phyloP scores from a whole-genome alignment of 2,888 invertebrate species.

The Morpho helenor region DNA sequence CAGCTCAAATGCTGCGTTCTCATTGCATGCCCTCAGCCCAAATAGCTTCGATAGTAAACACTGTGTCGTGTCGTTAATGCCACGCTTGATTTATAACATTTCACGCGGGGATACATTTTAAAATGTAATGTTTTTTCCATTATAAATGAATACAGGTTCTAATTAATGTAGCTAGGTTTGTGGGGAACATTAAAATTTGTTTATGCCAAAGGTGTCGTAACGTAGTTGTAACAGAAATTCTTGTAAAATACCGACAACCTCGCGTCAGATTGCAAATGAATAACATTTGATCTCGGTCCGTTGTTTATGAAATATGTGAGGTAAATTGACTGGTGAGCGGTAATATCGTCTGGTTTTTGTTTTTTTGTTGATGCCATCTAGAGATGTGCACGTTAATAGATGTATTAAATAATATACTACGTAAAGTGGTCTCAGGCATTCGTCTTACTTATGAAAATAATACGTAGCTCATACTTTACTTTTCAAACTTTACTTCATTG shows the following conservation, averaged over 20 bases:
- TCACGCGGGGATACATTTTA: conserved; percentile 16
- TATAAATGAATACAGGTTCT: conserved; percentile 21
- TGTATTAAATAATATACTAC: no score
- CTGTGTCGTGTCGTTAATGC: conserved; percentile 10
- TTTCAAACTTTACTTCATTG: no score
- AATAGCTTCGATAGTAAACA: not conserved
- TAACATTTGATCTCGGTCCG: conserved; percentile 9
- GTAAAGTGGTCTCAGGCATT: no score
- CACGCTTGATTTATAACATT: conserved; percentile 16
- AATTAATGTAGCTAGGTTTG: conserved; percentile 22
- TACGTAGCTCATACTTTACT: no score
- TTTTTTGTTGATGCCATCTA: not conserved
- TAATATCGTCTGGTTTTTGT: not conserved
- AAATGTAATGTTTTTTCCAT: conserved; percentile 14
- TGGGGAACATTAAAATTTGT: conserved; percentile 21
- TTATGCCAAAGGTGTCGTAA: conserved; percentile 15
- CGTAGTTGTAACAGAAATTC: conserved; percentile 19
- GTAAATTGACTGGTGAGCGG: not conserved
- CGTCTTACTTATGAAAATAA: no score
- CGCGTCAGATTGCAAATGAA: conserved; percentile 12
- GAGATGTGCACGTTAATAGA: no score
- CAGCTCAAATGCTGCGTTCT: no score
- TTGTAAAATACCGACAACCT: conserved; percentile 21
- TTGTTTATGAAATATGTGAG: conserved; percentile 4
- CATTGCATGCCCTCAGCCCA: not conserved